Conservation (phyloP, 2,888 invertebrate genomes). For the Nomada fucata region DNA sequence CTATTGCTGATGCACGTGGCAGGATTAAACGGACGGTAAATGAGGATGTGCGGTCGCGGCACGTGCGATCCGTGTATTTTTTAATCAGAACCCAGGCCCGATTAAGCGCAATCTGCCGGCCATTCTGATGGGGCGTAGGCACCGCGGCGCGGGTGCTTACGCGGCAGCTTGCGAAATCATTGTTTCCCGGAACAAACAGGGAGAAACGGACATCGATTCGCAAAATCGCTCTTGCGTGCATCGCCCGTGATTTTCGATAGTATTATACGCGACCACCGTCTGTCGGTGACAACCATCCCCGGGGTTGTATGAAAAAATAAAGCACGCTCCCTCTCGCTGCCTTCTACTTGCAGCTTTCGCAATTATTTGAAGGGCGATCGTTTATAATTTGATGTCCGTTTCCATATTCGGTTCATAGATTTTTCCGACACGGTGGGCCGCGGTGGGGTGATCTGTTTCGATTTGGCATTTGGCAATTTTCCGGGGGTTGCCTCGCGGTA, state of each 20-base stretch:
- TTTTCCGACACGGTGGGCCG: too few relatives aligned
- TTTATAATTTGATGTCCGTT: background rate
- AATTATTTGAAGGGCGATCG: background rate
- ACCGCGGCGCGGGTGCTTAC: slow-evolving; percentile 66
- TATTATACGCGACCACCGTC: slow-evolving; percentile 40
- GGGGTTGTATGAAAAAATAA: background rate
- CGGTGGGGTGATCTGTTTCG: too few relatives aligned
- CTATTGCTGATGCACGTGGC: slow-evolving; percentile 39
- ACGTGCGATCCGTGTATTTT: slow-evolving; percentile 64
- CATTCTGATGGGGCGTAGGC: slow-evolving; percentile 66
- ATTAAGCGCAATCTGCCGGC: slow-evolving; percentile 73
- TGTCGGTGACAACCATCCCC: slow-evolving; percentile 30
- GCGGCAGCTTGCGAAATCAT: slow-evolving; percentile 74
- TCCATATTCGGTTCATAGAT: background rate
- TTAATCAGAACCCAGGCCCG: slow-evolving; percentile 68
- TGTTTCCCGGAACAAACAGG: slow-evolving; percentile 69
- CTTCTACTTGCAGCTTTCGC: background rate
- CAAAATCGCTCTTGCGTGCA: slow-evolving; percentile 62
- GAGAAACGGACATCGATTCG: slow-evolving; percentile 62
- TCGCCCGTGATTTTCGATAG: slow-evolving; percentile 65
- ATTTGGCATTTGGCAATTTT: too few relatives aligned
- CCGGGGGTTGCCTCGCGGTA: too few relatives aligned
- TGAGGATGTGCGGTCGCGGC: slow-evolving; percentile 51
- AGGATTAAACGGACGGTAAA: slow-evolving; percentile 63
- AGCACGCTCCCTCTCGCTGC: background rate